A percentile compares a stretch with the other conserved stretches of the same genome.
phyloP scores from a whole-genome alignment of 1,140 invertebrate genomes.

The Anadara kagoshimensis region DNA sequence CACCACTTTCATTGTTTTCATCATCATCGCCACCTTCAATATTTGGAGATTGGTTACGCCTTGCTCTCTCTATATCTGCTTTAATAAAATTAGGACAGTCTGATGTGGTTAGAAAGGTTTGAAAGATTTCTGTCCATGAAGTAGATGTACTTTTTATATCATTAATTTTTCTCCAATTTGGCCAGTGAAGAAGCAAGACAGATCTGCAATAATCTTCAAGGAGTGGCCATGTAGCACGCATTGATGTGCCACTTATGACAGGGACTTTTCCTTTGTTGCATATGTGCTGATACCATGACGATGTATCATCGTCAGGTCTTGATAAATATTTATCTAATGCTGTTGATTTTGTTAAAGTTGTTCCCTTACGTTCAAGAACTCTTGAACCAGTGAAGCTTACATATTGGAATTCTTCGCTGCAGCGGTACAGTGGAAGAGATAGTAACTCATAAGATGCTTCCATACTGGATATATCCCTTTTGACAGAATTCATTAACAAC shows the following conservation, averaged over 20 bases:
- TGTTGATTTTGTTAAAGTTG: slow-evolving; percentile 18
- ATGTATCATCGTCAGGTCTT: not conserved
- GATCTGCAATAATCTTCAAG: slow-evolving; percentile 16
- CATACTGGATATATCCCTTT: slow-evolving; percentile 34
- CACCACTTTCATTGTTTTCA: not conserved
- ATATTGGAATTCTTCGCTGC: slow-evolving; percentile 34
- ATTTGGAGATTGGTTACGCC: too few species aligned
- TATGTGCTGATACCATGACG: slow-evolving; percentile 22
- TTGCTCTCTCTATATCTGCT: slow-evolving; percentile 22
- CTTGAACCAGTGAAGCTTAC: slow-evolving; percentile 32
- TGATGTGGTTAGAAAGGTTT: not conserved
- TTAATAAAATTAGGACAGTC: slow-evolving; percentile 21
- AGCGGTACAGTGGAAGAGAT: slow-evolving; percentile 31
- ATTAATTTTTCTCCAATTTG: slow-evolving; percentile 11
- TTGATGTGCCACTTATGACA: slow-evolving; percentile 1
- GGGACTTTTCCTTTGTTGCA: slow-evolving; percentile 23
- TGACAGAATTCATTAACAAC: slow-evolving; percentile 36
- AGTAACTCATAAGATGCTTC: slow-evolving; percentile 41
- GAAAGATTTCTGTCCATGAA: not conserved
- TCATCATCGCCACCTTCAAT: not conserved
- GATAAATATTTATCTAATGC: slow-evolving; percentile 36
- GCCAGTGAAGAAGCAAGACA: slow-evolving; percentile 11
- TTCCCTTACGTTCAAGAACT: slow-evolving; percentile 24
- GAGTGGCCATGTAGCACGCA: not conserved
- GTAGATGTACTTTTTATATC: not conserved